Conservation (phyloP, 2,888 invertebrate species). For the Malthinus flaveolus region DNA sequence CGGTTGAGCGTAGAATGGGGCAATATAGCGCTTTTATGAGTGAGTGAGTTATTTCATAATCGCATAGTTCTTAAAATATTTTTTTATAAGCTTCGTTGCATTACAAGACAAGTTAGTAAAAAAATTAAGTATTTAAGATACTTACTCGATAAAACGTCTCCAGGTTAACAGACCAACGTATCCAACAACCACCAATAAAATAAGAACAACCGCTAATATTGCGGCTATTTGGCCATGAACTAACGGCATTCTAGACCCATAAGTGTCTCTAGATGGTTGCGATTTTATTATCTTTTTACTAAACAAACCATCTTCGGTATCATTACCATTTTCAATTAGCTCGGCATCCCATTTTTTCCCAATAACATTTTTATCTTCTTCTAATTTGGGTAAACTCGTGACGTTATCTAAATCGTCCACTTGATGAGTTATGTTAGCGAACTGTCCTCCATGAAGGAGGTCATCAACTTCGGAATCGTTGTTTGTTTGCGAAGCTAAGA, state of each 20-base stretch:
- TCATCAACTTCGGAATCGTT: constrained; percentile 56
- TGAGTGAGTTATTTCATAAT: no score
- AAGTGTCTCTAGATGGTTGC: not conserved
- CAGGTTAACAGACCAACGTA: constrained; percentile 52
- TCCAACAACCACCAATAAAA: constrained; percentile 45
- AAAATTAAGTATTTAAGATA: constrained; percentile 15
- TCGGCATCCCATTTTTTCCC: constrained; percentile 25
- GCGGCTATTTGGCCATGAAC: constrained; percentile 36
- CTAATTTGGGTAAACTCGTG: not conserved
- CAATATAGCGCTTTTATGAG: no score
- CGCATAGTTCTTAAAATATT: no score
- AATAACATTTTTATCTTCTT: not conserved
- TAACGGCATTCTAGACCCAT: constrained; percentile 14
- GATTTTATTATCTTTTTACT: not conserved
- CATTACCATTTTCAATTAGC: constrained; percentile 29
- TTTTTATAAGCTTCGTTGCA: no score
- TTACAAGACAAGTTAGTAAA: not conserved
- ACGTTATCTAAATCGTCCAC: not conserved
- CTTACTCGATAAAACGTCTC: constrained; percentile 55
- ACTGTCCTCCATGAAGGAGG: constrained; percentile 53
- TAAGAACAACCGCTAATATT: constrained; percentile 41
- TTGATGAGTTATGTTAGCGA: constrained; percentile 11
- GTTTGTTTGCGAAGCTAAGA: constrained; percentile 16
- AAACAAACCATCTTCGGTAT: constrained; percentile 31
- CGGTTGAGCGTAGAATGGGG: no score